Evolutionary conservation across 1,140 invertebrate genomes (phyloP), one percentile per base, ranked within the genome.

Genomic region (Potamilus streckersoni): DNA sequence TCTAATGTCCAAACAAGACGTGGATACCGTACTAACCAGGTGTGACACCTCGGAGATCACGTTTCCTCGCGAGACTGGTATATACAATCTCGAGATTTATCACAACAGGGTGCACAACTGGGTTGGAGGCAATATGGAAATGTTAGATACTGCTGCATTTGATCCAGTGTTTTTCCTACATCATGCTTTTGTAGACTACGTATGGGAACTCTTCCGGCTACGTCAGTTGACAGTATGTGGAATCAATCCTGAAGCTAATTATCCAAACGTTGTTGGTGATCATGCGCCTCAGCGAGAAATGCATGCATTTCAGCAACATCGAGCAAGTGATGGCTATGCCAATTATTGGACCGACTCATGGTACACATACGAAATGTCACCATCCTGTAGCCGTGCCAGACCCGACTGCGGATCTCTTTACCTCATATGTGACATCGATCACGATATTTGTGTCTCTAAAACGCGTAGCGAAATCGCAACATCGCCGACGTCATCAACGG

Each of bases 91-190:
- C 27, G 85, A 87, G 63, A 68, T 76, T 23, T 68, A 81, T 20
- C 82, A 85, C 71, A 80, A 79, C 19, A 72, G 61, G 5, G 61
- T 78, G n/a, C 84, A 86, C 74, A 74, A 78, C 38, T 85, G 77
- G 67, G 71, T 85, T 31, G 86, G 86, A 14, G 86, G 86, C 0
- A 69, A 79, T 64, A 85, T 87, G 82, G 68, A 49, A 11, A 60
- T 73, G 63, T 31, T 81, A 17, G 71, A 76, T 19, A 86, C 82
- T 6, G 81, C 86, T 15, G 71, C 88, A 59, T 89, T 83, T 67
- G 90, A 91, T 78, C 84, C 85, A 3, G 79, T 87, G 27, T 89
- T 89, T 80, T 90, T 86, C 78, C 70, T 90, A 77, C 87, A 89
- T 75, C 90, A 90, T 76, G 73, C 81, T 20, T 89, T 86, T 79